Evolutionary conservation across 2,113 vertebrate genomes (phyloP).

Genomic region (Salvelinus namaycush): DNA sequence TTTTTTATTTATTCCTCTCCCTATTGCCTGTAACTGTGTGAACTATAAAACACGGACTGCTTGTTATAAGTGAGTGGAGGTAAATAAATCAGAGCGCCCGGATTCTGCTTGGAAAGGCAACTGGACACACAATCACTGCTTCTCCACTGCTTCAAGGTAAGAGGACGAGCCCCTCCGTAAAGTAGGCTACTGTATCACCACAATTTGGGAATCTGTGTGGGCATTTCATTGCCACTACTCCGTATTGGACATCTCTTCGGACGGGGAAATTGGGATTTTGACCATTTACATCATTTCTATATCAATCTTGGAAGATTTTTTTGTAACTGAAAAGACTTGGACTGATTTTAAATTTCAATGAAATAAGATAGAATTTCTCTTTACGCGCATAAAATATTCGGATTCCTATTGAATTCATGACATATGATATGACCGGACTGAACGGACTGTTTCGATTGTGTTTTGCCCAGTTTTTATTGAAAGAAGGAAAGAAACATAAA

Average conservation of each 20-base stretch:
- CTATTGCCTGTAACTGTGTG: slow-evolving; percentile 28
- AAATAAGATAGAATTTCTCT: slow-evolving; percentile 34
- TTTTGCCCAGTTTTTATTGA: slow-evolving; percentile 10
- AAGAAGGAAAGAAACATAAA: slow-evolving; percentile 27
- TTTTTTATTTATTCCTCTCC: slow-evolving; percentile 7
- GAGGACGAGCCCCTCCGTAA: slow-evolving; percentile 35
- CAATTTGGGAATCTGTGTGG: slow-evolving; percentile 60
- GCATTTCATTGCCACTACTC: slow-evolving; percentile 37
- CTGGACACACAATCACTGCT: slow-evolving; percentile 46
- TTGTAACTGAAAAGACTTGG: slow-evolving; percentile 4
- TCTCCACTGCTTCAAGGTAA: slow-evolving; percentile 22
- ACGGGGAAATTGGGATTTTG: slow-evolving; percentile 48
- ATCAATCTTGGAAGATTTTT: slow-evolving; percentile 34
- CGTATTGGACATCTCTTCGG: slow-evolving; percentile 47
- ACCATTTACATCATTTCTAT: slow-evolving; percentile 32
- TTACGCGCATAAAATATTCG: slow-evolving; percentile 44
- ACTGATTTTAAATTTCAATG: slow-evolving; percentile 47
- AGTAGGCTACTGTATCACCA: slow-evolving; percentile 23
- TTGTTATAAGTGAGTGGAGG: slow-evolving; percentile 45
- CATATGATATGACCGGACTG: slow-evolving; percentile 22
- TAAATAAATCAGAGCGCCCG: slow-evolving; percentile 28
- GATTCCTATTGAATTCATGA: slow-evolving; percentile 10
- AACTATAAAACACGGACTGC: slow-evolving; percentile 35
- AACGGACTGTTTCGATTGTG: slow-evolving; percentile 30
- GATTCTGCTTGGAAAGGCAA: slow-evolving; percentile 25